Conservation (phyloP, 2,113 vertebrate species). For the Plestiodon gilberti region DNA sequence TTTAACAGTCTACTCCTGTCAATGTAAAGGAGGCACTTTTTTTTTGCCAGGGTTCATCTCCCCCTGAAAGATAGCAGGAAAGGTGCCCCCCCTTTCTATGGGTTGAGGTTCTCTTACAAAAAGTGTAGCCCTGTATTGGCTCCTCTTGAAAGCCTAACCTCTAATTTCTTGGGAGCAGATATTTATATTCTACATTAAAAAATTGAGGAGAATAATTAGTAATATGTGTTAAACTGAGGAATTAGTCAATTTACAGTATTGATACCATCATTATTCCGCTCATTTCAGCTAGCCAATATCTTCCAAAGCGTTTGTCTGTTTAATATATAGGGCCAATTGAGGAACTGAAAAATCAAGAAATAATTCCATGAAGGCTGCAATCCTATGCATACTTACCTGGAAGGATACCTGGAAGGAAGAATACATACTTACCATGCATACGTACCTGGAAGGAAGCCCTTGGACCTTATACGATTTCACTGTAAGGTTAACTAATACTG, state of each 20-base stretch:
- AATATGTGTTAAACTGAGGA: slow-evolving; percentile 39
- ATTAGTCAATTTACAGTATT: slow-evolving; percentile 44
- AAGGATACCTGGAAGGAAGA: too few species aligned
- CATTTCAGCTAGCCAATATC: slow-evolving; percentile 41
- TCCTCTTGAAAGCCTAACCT: not conserved
- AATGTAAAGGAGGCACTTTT: not conserved
- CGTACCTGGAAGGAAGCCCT: too few species aligned
- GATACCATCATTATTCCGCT: slow-evolving; percentile 37
- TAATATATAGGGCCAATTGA: slow-evolving; percentile 1
- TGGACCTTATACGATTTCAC: too few species aligned
- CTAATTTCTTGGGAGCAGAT: not conserved
- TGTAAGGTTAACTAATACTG: not conserved
- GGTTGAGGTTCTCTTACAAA: not conserved
- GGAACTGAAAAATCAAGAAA: not conserved
- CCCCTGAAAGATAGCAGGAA: not conserved
- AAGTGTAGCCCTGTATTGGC: not conserved
- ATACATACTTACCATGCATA: too few species aligned
- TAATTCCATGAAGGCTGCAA: not conserved
- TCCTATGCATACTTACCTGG: too few species aligned
- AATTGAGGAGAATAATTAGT: slow-evolving; percentile 41
- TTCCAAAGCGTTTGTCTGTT: slow-evolving; percentile 38
- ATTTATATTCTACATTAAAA: not conserved
- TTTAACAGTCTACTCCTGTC: not conserved
- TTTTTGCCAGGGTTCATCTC: not conserved
- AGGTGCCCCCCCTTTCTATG: too few species aligned